phyloP scores from a whole-genome alignment of 2,888 invertebrate genomes.

The Suillia variegata region DNA sequence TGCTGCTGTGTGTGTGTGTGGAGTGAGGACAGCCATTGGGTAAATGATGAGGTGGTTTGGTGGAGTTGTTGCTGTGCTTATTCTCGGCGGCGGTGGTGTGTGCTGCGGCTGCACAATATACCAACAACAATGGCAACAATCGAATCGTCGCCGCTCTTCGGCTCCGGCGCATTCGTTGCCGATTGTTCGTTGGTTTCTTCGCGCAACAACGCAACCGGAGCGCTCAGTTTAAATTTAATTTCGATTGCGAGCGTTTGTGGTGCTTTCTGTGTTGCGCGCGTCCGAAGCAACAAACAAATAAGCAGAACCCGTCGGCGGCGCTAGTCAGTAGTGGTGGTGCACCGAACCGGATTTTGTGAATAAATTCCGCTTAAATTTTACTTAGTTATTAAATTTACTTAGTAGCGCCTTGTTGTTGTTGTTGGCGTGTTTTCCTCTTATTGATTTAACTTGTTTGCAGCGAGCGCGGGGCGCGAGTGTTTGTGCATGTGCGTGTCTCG shows the following conservation, averaged over 20 bases:
- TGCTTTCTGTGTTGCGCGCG: conserved; percentile 41
- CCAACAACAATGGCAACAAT: conserved; percentile 53
- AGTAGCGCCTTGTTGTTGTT: no score
- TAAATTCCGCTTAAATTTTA: no score
- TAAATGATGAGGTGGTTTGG: conserved; percentile 11
- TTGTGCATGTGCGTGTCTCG: neutral
- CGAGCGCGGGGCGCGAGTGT: conserved; percentile 5
- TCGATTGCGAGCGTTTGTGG: conserved; percentile 54
- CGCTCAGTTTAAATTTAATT: conserved; percentile 59
- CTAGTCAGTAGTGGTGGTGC: no score
- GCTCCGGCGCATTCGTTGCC: neutral
- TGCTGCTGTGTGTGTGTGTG: conserved; percentile 5
- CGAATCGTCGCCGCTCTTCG: conserved; percentile 34
- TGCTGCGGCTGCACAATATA: conserved; percentile 25
- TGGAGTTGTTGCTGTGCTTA: conserved; percentile 19
- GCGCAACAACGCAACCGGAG: conserved; percentile 42
- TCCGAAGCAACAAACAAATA: no score
- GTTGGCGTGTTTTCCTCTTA: no score
- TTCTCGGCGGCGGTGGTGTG: conserved; percentile 4
- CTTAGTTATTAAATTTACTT: no score
- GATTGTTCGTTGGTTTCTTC: conserved; percentile 44
- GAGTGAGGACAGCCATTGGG: conserved; percentile 30
- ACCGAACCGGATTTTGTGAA: neutral
- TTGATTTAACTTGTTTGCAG: conserved; percentile 19
- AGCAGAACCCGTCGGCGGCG: conserved; percentile 8